Percentiles rank a stretch among this genome's conserved stretches.
Evolutionary conservation across 92 coral and sea anemone species (phyloP).

Genomic region (Porites evermanni): DNA sequence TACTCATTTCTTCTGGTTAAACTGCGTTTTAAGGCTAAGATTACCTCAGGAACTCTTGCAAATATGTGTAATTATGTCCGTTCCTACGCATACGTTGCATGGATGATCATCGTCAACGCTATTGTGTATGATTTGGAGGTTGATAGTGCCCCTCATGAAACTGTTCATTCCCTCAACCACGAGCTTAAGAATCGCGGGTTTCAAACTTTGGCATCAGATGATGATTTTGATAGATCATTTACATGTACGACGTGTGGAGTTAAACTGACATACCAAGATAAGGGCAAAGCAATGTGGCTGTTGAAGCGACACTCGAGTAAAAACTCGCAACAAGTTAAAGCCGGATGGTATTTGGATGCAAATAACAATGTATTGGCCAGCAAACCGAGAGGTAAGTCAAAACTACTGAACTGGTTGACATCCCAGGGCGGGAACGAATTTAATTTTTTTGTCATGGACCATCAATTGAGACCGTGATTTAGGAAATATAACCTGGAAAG

Average conservation of each 20-base stretch:
- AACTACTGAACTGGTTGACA: too few species aligned
- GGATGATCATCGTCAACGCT: constrained; percentile 6
- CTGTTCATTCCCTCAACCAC: too few species aligned
- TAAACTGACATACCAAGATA: background rate
- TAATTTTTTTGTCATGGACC: background rate
- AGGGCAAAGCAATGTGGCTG: background rate
- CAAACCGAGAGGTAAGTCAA: background rate
- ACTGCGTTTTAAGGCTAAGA: background rate
- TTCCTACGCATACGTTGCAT: background rate
- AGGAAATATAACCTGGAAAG: background rate
- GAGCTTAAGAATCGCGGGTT: background rate
- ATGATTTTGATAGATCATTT: background rate
- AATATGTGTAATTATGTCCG: constrained; percentile 2
- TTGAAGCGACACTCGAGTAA: too few species aligned
- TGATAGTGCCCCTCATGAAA: background rate
- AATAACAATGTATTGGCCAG: background rate
- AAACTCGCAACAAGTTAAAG: too few species aligned
- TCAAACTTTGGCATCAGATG: background rate
- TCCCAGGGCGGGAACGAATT: too few species aligned
- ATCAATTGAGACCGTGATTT: background rate
- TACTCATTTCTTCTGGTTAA: background rate
- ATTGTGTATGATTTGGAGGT: background rate
- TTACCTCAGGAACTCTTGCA: background rate
- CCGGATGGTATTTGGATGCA: background rate
- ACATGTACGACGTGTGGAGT: background rate